phyloP scores from a whole-genome alignment of 2,113 vertebrate genomes.

The Eretmochelys imbricata region DNA sequence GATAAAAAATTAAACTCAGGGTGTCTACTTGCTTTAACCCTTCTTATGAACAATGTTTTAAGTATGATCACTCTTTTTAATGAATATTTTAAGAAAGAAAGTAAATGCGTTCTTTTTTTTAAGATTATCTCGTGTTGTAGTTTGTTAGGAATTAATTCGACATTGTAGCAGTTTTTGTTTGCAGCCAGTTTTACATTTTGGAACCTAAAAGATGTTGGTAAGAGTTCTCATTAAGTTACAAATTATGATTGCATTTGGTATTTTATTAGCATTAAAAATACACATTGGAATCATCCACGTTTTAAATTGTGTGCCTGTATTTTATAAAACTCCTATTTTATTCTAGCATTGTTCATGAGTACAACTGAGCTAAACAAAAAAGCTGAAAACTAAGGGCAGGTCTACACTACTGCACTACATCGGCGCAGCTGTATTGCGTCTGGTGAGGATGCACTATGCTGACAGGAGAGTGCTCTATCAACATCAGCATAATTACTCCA shows the following conservation, averaged over 20 bases:
- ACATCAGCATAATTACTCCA: too few species aligned
- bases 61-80: accelerated
- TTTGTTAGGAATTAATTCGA: not conserved
- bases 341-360: not conserved
- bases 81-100: not conserved
- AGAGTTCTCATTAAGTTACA: not conserved
- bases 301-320: not conserved
- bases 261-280: not conserved
- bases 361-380: not conserved
- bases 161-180: not conserved
- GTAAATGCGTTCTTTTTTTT: not conserved
- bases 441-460: too few species aligned
- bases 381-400: not conserved
- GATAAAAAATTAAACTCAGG: not conserved
- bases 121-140: not conserved
- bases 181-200: not conserved
- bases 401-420: too few species aligned
- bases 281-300: not conserved
- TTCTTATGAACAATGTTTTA: not conserved
- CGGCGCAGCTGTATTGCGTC: too few species aligned
- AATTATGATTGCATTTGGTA: not conserved
- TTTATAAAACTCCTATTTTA: not conserved
- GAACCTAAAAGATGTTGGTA: not conserved
- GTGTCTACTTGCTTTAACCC: not conserved
- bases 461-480: too few species aligned